Evolutionary conservation across 2,113 vertebrate genomes (phyloP).

Genomic region (Neopipo cinnamomea): DNA sequence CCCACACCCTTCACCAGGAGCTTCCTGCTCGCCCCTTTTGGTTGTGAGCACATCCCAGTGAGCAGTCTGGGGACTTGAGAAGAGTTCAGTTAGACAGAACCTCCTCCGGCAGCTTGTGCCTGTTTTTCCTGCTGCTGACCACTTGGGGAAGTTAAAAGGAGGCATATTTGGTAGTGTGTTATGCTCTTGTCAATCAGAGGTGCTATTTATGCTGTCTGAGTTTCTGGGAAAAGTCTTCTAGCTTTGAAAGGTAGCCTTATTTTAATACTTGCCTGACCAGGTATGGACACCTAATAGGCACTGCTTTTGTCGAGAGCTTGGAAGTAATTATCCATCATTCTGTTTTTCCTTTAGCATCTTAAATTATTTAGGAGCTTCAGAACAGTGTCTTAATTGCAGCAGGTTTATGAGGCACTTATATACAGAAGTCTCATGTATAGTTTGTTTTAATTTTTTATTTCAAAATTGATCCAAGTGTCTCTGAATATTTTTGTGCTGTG

Average conservation of each 20-base stretch:
- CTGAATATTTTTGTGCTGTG: conserved; percentile 20
- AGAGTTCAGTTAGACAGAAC: not conserved
- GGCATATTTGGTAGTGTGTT: not conserved
- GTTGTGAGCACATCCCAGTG: not conserved
- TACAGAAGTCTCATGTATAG: not conserved
- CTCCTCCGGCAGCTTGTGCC: not conserved
- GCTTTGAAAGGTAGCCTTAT: not conserved
- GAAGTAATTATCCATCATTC: not conserved
- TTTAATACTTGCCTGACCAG: not conserved
- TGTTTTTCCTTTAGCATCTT: not conserved
- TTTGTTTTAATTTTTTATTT: conserved; percentile 56
- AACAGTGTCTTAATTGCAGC: not conserved
- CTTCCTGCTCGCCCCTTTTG: fast-evolving
- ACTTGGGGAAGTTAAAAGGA: not conserved
- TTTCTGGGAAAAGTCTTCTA: not conserved
- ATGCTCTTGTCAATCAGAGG: not conserved
- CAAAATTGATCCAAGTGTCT: conserved; percentile 23
- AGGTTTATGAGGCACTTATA: conserved; percentile 9
- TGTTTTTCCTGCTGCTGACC: not conserved
- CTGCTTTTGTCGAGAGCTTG: not conserved
- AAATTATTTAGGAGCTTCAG: not conserved
- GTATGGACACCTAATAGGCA: not conserved
- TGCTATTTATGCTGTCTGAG: not conserved
- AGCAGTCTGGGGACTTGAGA: not conserved
- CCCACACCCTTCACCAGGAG: not conserved